A percentile compares a stretch with the other conserved stretches of the same genome.
Evolutionary conservation across 2,888 invertebrate genomes (phyloP).

Genomic region (Spialia ferax): DNA sequence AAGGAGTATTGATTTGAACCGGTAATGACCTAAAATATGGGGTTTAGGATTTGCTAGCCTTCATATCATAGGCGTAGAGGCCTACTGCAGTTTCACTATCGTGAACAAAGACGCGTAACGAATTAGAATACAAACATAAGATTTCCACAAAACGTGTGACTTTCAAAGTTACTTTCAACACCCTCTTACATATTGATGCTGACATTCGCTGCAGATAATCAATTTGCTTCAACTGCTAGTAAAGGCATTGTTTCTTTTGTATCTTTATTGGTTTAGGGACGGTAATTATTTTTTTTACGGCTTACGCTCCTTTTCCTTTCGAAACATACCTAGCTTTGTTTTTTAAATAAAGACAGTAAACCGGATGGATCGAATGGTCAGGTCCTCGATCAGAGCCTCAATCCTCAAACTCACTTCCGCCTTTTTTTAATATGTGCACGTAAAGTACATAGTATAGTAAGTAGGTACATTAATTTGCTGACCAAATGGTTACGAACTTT

Average conservation of each 20-base stretch:
- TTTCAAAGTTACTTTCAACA: slow-evolving; percentile 52
- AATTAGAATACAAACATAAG: slow-evolving; percentile 45
- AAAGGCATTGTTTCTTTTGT: neutral
- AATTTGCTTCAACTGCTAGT: neutral
- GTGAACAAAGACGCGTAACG: slow-evolving; percentile 45
- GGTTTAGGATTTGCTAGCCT: too few species aligned
- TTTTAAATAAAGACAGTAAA: neutral
- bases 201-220: slow-evolving; percentile 8
- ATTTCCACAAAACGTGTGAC: slow-evolving; percentile 51
- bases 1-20: too few species aligned
- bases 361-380: too few species aligned
- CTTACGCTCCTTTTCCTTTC: neutral
- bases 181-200: slow-evolving; percentile 22
- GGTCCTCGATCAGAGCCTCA: too few species aligned
- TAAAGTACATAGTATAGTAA: too few species aligned
- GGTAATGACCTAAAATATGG: too few species aligned
- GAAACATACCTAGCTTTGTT: neutral
- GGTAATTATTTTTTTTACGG: neutral
- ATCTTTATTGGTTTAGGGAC: neutral
- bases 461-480: too few species aligned
- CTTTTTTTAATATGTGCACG: too few species aligned
- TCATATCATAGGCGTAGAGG: neutral
- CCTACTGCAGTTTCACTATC: slow-evolving; percentile 20
- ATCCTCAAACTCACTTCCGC: too few species aligned
- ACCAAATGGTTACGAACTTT: too few species aligned